Conservation (phyloP, 2,888 invertebrate genomes). For the Periphyllus acericola region DNA sequence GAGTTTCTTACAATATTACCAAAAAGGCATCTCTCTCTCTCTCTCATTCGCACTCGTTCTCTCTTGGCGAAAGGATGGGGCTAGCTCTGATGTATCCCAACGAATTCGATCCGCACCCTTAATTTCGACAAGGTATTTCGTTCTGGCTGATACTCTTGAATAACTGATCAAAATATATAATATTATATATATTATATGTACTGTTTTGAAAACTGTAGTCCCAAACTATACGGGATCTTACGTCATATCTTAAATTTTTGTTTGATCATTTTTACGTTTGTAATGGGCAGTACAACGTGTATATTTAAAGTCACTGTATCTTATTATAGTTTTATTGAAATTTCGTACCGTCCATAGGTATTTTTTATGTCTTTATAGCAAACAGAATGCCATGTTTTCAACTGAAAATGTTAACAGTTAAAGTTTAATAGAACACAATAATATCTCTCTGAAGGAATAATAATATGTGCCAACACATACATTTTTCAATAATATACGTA, state of each 20-base stretch:
- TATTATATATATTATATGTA: too few relatives aligned
- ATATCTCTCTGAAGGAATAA: not conserved
- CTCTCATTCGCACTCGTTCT: too few relatives aligned
- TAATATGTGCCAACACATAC: not conserved
- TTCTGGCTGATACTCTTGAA: too few relatives aligned
- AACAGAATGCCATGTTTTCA: conserved; percentile 17
- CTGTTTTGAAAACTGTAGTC: too few relatives aligned
- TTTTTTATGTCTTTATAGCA: conserved; percentile 6
- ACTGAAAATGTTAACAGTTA: conserved; percentile 8
- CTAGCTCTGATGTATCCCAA: too few relatives aligned
- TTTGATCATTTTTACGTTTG: not conserved
- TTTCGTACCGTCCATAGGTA: not conserved
- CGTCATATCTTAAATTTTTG: not conserved
- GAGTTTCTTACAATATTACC: not conserved
- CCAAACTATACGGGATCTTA: not conserved
- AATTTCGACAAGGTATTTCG: too few relatives aligned
- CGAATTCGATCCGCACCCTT: too few relatives aligned
- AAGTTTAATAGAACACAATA: conserved; percentile 19
- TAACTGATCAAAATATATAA: too few relatives aligned
- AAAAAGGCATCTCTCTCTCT: not conserved
- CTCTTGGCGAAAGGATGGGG: too few relatives aligned
- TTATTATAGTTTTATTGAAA: conserved; percentile 40
- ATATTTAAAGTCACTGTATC: conserved; percentile 7
- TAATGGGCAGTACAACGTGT: not conserved
- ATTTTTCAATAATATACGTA: too few relatives aligned